These are phyloP conservation scores for Drosophila erecta DNA, from an alignment of 1,140 invertebrate species.

Conservation along the genomic window DNA sequence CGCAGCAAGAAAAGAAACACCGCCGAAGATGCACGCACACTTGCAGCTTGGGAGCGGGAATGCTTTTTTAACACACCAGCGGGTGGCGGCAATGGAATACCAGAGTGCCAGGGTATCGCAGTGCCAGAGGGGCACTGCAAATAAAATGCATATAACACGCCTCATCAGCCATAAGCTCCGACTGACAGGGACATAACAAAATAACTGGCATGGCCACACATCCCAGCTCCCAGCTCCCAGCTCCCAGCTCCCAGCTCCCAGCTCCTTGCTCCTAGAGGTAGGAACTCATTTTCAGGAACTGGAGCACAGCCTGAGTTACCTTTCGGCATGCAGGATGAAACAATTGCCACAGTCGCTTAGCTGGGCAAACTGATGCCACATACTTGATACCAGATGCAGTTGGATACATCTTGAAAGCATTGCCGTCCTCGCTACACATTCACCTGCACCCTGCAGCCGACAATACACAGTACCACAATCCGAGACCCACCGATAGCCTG, in stretches of 20 bases:
- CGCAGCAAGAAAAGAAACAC: slow-evolving; percentile 34
- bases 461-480: neutral
- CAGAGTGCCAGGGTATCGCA: neutral
- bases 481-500: neutral
- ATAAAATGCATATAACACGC: slow-evolving; percentile 81
- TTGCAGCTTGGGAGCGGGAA: slow-evolving; percentile 12
- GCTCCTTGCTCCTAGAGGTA: neutral
- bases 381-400: slow-evolving; percentile 5
- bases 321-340: slow-evolving; percentile 62
- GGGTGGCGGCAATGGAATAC: slow-evolving; percentile 29
- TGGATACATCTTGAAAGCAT: slow-evolving; percentile 17
- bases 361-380: neutral
- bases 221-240: neutral
- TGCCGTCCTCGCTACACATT: slow-evolving; percentile 18
- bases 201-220: too few species aligned
- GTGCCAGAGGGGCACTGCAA: slow-evolving; percentile 28
- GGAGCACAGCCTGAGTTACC: slow-evolving; percentile 41
- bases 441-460: neutral
- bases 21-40: slow-evolving; percentile 18
- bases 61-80: slow-evolving; percentile 38
- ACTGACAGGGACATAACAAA: slow-evolving; percentile 69
- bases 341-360: slow-evolving; percentile 23
- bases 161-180: slow-evolving; percentile 75
- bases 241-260: neutral
- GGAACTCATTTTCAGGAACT: slow-evolving; percentile 50